A percentile compares a stretch with the other conserved stretches of the same genome.
phyloP scores from a whole-genome alignment of 2,113 vertebrate genomes.

The Neolamprologus longior region DNA sequence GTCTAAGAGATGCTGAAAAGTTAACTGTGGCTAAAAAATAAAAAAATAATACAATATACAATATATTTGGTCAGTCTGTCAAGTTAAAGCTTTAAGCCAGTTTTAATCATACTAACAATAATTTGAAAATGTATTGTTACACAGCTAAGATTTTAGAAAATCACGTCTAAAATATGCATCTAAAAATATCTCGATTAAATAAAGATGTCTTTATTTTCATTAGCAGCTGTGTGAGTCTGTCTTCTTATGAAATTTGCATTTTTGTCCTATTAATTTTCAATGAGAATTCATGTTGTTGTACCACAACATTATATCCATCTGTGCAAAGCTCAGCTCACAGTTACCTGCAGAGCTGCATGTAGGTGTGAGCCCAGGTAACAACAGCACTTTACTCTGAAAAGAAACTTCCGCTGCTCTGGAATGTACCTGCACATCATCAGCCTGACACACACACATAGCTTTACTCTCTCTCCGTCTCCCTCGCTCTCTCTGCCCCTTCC shows the following conservation, averaged over 20 bases:
- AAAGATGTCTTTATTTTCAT: neutral
- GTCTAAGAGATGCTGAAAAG: neutral
- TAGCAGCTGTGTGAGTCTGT: neutral
- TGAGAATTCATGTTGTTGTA: neutral
- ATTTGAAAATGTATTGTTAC: neutral
- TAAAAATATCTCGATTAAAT: neutral
- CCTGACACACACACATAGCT: neutral
- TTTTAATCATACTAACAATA: neutral
- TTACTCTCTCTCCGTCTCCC: neutral
- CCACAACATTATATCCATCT: rapidly evolving
- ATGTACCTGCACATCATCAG: conserved; percentile 59
- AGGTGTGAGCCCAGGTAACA: conserved; percentile 34
- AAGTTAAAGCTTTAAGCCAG: neutral
- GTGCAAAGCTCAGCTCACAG: neutral
- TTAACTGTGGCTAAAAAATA: neutral
- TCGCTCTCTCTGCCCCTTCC: neutral
- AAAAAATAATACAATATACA: neutral
- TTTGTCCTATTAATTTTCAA: rapidly evolving
- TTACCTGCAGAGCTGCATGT: neutral
- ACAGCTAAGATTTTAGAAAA: neutral
- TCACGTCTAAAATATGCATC: neutral
- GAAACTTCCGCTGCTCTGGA: conserved; percentile 49
- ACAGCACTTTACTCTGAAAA: conserved; percentile 25
- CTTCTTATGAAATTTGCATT: neutral
- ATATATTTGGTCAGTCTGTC: neutral